Evolutionary conservation across 2,797 vertebrate genomes (phyloP).

Genomic region (Falco biarmicus): DNA sequence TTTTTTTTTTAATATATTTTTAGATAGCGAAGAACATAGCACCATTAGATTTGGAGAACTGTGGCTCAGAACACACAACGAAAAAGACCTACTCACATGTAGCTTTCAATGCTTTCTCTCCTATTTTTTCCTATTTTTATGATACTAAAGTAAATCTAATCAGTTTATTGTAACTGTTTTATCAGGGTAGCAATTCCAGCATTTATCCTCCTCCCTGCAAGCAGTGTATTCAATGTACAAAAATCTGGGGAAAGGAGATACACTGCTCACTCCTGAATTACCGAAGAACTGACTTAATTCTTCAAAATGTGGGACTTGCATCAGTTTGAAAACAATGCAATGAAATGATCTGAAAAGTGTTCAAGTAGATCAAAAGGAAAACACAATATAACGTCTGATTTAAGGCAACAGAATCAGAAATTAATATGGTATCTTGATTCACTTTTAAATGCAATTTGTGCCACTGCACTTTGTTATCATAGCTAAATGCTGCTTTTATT

Average conservation of each 20-base stretch:
- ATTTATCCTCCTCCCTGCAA: not conserved
- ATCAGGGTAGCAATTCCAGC: not conserved
- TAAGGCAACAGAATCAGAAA: not conserved
- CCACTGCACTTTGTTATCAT: not conserved
- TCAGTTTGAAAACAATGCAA: not conserved
- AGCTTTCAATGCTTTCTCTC: not conserved
- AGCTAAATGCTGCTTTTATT: not conserved
- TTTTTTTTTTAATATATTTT: not conserved
- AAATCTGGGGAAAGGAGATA: not conserved
- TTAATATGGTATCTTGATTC: not conserved
- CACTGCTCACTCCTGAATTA: not conserved
- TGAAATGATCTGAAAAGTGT: not conserved
- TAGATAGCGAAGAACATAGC: not conserved
- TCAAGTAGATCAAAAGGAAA: not conserved
- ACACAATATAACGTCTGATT: not conserved
- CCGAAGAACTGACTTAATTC: not conserved
- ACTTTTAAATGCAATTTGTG: not conserved
- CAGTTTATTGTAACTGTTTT: not conserved
- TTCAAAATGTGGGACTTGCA: not conserved
- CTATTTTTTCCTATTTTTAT: not conserved
- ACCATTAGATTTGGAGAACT: not conserved
- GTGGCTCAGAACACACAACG: not conserved
- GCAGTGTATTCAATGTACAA: not conserved
- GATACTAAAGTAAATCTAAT: not conserved
- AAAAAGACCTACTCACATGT: not conserved